Evolutionary conservation across 2,797 vertebrate species (phyloP), one percentile per base, ranked within the genome.

Genomic region (Siniperca undulata): DNA sequence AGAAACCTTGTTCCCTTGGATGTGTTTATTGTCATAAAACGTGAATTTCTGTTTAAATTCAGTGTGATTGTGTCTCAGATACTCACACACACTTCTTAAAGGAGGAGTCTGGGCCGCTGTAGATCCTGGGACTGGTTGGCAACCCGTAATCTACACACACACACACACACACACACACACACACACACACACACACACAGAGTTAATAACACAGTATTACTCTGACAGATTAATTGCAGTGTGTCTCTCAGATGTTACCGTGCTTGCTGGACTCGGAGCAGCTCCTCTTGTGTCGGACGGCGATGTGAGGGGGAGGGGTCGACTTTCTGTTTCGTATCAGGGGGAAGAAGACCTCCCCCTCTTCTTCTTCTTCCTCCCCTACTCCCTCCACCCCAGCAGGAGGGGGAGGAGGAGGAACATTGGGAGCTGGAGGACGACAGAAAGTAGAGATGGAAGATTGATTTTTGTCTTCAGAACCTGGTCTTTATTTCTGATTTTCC

Each of bases 201-300:
- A 55, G 65, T 86, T 87, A 87, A 90, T 81, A 36, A 80, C 78
- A 58, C 40, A 64, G 64, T 2, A 67, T 86, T 30, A 14, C 48
- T 53, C 2, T 46, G 86, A 81, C 86, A 44, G 27, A 68, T 36
- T 86, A 90, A 86, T 72, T 58, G 36, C 34, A 22, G 70, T 0
- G 5, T 64, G 64, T 55, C 12, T 74, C 50, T 77, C 68, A 2
- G 70, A 91, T 70, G 46, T 86, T 82, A 93, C 91, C 89, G 11
- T 89, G 81, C 53, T 86, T 92, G 76, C 83, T 83, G 24, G 95
- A 97, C 87, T 97, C 97, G 0, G 96, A 97, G 67, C 95, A 94
- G 58, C 95, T 96, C 64, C 94, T 92, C 90, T 96, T 97, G 93
- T 97, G 96, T 38, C 96, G 94, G 73, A 92, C 91, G 44, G 89